Percentiles rank a stretch among this genome's conserved stretches.
These are phyloP conservation scores for Pangasius djambal DNA, from an alignment of 2,797 vertebrate species.

Conservation along the genomic window DNA sequence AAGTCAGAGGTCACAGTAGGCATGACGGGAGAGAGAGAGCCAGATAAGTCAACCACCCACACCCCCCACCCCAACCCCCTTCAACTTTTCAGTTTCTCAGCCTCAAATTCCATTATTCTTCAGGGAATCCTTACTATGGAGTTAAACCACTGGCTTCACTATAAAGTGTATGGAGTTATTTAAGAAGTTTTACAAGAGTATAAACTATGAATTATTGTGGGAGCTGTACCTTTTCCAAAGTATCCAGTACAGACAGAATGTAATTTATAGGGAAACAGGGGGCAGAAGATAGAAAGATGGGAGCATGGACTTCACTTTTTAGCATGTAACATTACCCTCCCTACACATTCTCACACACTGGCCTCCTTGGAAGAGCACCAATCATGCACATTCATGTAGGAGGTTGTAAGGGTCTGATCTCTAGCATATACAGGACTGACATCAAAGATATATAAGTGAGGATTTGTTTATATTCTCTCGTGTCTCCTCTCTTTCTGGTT, in stretches of 20 bases:
- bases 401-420: slow-evolving; percentile 2
- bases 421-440: slow-evolving; percentile 32
- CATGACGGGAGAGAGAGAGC: slow-evolving; percentile 21
- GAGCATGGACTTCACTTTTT: not conserved
- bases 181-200: not conserved
- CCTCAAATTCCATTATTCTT: slow-evolving; percentile 39
- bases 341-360: slow-evolving; percentile 6
- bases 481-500: not conserved
- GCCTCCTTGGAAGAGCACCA: not conserved
- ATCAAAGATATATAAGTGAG: slow-evolving; percentile 29
- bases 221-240: not conserved
- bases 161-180: slow-evolving; percentile 2
- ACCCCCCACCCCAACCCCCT: not conserved
- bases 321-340: not conserved
- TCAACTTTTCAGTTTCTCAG: slow-evolving; percentile 30
- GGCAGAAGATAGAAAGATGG: not conserved
- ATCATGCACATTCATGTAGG: not conserved
- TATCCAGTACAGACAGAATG: not conserved
- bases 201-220: not conserved
- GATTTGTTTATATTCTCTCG: slow-evolving; percentile 4
- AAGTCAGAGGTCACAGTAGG: slow-evolving; percentile 35
- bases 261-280: not conserved
- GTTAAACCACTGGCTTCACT: not conserved
- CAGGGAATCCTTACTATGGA: slow-evolving; percentile 38
- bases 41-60: slow-evolving; percentile 11